Evolutionary conservation across 2,113 vertebrate genomes (phyloP).

Genomic region (Zosterops borbonicus): DNA sequence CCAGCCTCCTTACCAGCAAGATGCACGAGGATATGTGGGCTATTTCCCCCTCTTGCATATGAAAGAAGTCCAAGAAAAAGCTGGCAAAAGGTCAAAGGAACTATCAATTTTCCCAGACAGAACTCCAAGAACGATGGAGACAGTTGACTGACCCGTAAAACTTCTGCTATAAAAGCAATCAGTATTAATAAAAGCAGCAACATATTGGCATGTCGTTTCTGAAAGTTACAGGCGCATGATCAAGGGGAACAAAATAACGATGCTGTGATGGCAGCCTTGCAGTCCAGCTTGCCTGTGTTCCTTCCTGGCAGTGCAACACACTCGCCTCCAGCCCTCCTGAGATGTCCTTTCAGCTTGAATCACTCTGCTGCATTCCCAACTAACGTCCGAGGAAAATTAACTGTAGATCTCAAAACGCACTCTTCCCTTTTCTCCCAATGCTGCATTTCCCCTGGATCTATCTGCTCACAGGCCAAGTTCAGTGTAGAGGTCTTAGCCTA

Average conservation of each 20-base stretch:
- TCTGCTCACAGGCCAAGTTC: background rate
- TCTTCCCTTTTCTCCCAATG: background rate
- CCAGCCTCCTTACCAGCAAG: background rate
- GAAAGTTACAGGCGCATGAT: background rate
- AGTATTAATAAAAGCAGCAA: background rate
- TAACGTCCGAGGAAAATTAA: background rate
- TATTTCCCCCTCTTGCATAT: background rate
- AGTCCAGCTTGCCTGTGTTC: background rate
- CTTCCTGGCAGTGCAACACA: accelerated
- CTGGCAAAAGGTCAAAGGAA: background rate
- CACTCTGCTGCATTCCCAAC: background rate
- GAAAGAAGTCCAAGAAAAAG: background rate
- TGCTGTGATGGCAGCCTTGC: background rate
- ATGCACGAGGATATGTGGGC: background rate
- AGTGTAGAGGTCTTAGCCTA: background rate
- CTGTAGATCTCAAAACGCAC: accelerated
- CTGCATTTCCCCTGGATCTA: background rate
- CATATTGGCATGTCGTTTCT: background rate
- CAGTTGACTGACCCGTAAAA: background rate
- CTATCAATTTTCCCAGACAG: background rate
- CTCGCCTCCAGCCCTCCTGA: background rate
- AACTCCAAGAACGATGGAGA: background rate
- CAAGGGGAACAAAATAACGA: background rate
- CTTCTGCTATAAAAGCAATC: background rate
- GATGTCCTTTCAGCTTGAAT: background rate